A percentile compares a stretch with the other conserved stretches of the same genome.
phyloP scores from a whole-genome alignment of 2,888 invertebrate genomes.

The Himalopsyche kuldschensis region DNA sequence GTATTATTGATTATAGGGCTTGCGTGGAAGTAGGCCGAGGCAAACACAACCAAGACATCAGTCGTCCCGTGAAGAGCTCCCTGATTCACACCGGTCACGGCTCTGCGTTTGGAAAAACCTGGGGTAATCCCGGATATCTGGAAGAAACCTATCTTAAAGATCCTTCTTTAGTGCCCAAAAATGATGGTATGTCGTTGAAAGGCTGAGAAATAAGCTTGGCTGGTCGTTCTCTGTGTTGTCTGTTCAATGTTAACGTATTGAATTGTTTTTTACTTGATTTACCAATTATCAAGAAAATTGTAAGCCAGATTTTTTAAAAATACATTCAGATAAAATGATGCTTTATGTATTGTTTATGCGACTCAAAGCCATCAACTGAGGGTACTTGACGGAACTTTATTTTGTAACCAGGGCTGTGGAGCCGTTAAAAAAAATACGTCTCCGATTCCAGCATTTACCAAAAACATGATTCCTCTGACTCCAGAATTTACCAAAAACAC shows the following conservation, averaged over 20 bases:
- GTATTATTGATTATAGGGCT: slow-evolving; percentile 46
- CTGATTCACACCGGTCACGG: slow-evolving; percentile 82
- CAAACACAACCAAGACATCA: slow-evolving; percentile 72
- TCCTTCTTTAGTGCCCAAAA: slow-evolving; percentile 53
- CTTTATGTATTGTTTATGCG: not conserved
- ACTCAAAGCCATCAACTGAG: not conserved
- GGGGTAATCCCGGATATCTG: slow-evolving; percentile 81
- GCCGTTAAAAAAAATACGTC: too few relatives aligned
- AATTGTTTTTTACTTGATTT: too few relatives aligned
- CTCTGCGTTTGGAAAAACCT: slow-evolving; percentile 73
- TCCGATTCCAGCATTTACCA: too few relatives aligned
- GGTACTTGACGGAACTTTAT: slow-evolving; percentile 3
- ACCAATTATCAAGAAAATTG: not conserved
- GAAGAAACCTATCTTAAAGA: slow-evolving; percentile 75
- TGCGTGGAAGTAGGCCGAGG: slow-evolving; percentile 71
- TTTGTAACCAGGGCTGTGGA: too few relatives aligned
- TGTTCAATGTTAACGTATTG: not conserved
- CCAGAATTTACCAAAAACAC: too few relatives aligned
- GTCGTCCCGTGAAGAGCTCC: slow-evolving; percentile 77
- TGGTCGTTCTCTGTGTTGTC: not conserved
- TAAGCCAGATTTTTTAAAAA: not conserved
- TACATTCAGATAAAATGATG: not conserved
- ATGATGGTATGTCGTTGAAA: slow-evolving; percentile 31
- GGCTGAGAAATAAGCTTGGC: not conserved
- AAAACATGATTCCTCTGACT: too few relatives aligned